Base-by-base conservation (phyloP, 64 coral and sea anemone genomes). In the Montipora foliosa region DNA sequence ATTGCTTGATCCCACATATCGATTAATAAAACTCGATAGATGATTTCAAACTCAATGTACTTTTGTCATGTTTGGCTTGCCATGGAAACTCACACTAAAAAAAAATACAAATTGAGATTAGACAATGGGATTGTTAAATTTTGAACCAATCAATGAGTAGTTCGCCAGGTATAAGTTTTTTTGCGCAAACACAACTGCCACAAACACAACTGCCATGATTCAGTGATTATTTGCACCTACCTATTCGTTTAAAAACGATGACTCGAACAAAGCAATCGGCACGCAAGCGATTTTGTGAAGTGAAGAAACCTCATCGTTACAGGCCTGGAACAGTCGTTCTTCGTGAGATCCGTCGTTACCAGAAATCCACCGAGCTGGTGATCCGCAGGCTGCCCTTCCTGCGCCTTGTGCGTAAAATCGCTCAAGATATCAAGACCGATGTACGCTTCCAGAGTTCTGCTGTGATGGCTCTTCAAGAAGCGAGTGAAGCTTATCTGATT, bases 281-380 rank as follows among this genome's bases (percentile, higher is more conserved):
- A 37, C 29, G 29, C 29, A 37, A 37, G 29, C 29, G 29, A 37
- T 37, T 37, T 37, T 37, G 92, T 14, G 92, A 86, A 82, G 92
- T 94, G 12, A 94, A 89, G 77, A 94, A 94, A 75, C 92, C 92
- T 81, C 95, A 96, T 96, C 95, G 95, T 91, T 96, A 96, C 91
- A 96, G 95, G 95, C 95, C 95, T n/a, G 95, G 95, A 60, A 96
- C 95, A 73, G 95, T 96, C 49, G 95, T 92, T 82, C 95, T 96
- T 91, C 95, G 95, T 87, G 95, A 96, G 91, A 96, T 96, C 91
- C 92, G 95, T 92, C 95, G 95, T 76, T 96, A 96, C 74, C 95
- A 96, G 91, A 96, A 96, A 68, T 96, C 95, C 9, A 96, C 95
- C 79, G 95, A 96, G 91, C 81, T 96, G 60, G 24, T 96, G 79